Evolutionary conservation across 2,113 vertebrate genomes (phyloP), one percentile per base, ranked within the genome.

Genomic region (Hippolais icterina): DNA sequence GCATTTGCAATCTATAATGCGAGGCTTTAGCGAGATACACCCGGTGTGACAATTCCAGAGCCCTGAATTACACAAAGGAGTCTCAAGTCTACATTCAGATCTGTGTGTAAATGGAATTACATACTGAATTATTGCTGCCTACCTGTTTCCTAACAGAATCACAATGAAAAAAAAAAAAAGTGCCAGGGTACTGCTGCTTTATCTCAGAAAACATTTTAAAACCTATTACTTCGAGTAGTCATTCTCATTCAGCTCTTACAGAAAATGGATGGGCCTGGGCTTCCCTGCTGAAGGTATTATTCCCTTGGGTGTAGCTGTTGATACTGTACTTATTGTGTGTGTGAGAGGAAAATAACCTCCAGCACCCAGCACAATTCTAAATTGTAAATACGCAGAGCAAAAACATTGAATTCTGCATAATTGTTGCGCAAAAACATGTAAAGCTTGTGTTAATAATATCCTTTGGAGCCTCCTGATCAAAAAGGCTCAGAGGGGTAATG

Each of bases 191-290:
- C 47, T 86, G 35, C 31, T 42, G 83, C 59, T 96, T 97, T 97
- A 90, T 96, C 83, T 97, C 75, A 95, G 90, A 78, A 96, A 92
- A 93, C 65, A 71, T 87, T 97, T 96, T 87, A 96, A 96, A 92
- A 66, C 44, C 76, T 86, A 75, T 94, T 97, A 95, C 81, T 96
- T 96, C 93, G 96, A 95, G 78, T 85, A 96, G 83, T 90, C 89
- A 78, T 96, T 97, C 95, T 80, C 39, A 39, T 91, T 96, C 75
- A 94, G 87, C 79, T 96, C 14, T 93, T 95, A 80, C 15, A 86
- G 83, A 93, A 95, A 89, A 96, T 91, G 90, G 66, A 96, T 92
- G 61, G 17, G 74, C 85, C 93, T 66, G 77, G 49, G 33, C 28
- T 97, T 94, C 39, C 18, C 78, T 90, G 31, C 87, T 80, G 56